These are phyloP conservation scores for Antrozous pallidus DNA, from an alignment of 2,797 vertebrate species.

Conservation along the genomic window DNA sequence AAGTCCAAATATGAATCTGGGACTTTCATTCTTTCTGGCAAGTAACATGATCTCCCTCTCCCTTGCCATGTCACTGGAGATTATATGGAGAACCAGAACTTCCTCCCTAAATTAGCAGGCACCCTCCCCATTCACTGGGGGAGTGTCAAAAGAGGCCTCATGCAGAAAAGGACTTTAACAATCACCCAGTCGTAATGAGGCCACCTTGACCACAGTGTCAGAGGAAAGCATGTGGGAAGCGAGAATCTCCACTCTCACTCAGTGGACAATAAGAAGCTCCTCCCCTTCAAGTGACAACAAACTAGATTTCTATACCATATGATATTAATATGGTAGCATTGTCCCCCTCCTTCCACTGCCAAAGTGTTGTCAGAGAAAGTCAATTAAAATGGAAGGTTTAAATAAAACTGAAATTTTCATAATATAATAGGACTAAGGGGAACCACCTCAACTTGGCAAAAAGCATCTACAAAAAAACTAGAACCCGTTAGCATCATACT, in stretches of 20 bases:
- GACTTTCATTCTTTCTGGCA: neutral
- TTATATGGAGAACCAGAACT: neutral
- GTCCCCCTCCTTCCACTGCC: neutral
- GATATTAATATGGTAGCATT: neutral
- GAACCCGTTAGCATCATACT: neutral
- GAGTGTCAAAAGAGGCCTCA: neutral
- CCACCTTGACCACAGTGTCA: neutral
- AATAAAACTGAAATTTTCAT: neutral
- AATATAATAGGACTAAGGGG: neutral
- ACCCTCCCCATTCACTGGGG: neutral
- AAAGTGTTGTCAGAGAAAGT: neutral
- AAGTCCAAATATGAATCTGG: neutral
- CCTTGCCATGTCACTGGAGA: neutral
- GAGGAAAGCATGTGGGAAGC: neutral
- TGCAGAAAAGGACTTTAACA: neutral
- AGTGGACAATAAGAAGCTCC: neutral
- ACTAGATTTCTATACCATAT: neutral
- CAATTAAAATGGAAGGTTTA: neutral
- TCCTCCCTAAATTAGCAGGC: neutral
- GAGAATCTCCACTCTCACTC: neutral
- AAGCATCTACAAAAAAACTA: neutral
- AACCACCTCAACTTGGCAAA: neutral
- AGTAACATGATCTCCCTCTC: neutral
- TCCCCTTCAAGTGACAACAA: neutral
- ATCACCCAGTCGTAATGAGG: neutral